Evolutionary conservation across 2,797 vertebrate species (phyloP).

Genomic region (Poeciliopsis infans): DNA sequence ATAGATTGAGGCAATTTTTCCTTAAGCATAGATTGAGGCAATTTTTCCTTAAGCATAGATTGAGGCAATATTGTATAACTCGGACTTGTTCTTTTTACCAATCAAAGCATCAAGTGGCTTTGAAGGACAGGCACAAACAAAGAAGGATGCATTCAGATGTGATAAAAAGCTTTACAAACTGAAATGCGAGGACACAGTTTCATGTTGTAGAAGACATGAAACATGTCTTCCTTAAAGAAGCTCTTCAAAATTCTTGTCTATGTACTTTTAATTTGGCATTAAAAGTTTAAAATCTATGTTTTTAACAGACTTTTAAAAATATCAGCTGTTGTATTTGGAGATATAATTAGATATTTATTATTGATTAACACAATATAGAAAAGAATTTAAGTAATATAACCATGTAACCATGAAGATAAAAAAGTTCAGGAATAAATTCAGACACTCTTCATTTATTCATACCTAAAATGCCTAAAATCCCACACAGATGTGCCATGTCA

Average conservation of each 20-base stretch:
- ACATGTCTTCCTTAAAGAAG: background rate
- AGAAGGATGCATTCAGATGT: conserved; percentile 11
- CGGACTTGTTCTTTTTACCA: conserved; percentile 11
- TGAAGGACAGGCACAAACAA: conserved; percentile 15
- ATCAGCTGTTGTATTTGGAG: background rate
- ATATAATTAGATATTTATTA: background rate
- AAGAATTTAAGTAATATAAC: background rate
- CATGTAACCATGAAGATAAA: background rate
- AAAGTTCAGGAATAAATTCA: background rate
- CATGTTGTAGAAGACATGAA: background rate
- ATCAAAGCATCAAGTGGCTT: conserved; percentile 17
- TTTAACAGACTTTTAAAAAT: background rate
- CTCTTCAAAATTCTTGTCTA: background rate
- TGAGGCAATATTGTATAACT: conserved; percentile 37
- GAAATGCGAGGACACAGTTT: background rate
- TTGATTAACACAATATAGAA: background rate
- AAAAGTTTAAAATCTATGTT: background rate
- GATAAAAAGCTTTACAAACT: conserved; percentile 3
- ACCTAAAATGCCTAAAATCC: too few species aligned
- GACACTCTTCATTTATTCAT: background rate
- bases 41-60: background rate
- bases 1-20: background rate
- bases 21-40: background rate
- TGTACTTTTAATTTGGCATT: background rate
- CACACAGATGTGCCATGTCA: too few species aligned